Conservation (phyloP, 1,140 invertebrate species). For the Aphelinus atriplicis region DNA sequence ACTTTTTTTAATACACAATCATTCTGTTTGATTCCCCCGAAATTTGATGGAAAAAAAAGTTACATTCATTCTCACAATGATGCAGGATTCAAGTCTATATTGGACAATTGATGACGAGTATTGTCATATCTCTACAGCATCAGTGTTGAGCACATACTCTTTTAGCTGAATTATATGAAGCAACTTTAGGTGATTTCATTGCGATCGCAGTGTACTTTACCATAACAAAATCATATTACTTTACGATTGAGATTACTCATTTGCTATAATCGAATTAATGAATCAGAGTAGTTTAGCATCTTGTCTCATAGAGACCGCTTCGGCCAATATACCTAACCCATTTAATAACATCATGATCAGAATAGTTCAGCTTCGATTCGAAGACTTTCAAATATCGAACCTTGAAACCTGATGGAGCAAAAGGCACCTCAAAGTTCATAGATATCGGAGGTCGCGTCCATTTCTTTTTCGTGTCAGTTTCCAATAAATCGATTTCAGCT, state of each 20-base stretch:
- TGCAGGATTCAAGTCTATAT: neutral
- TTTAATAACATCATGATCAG: constrained; percentile 99
- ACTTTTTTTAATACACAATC: constrained; percentile 13
- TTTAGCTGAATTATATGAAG: constrained; percentile 30
- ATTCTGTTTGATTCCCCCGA: neutral
- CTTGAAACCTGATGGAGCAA: constrained; percentile 98
- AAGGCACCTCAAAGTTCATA: constrained; percentile 99
- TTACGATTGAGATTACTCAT: constrained; percentile 53
- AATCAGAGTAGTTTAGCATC: constrained; percentile 79
- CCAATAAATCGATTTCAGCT: constrained; percentile 98
- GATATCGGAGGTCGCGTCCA: constrained; percentile 99
- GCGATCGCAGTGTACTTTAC: constrained; percentile 29
- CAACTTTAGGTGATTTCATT: constrained; percentile 21
- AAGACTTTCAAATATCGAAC: constrained; percentile 99
- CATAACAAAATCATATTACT: constrained; percentile 37
- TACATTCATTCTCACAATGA: constrained; percentile 9
- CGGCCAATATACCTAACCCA: constrained; percentile 99
- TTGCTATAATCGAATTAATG: constrained; percentile 42
- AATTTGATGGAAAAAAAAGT: constrained; percentile 21
- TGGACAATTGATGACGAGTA: constrained; percentile 24
- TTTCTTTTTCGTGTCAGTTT: constrained; percentile 99
- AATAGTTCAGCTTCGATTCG: constrained; percentile 99
- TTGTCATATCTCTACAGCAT: constrained; percentile 30
- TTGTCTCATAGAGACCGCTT: constrained; percentile 98
- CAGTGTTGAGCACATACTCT: constrained; percentile 37